Base-by-base conservation (phyloP, 2,113 vertebrate genomes). In the Lethenteron camtschaticum region DNA sequence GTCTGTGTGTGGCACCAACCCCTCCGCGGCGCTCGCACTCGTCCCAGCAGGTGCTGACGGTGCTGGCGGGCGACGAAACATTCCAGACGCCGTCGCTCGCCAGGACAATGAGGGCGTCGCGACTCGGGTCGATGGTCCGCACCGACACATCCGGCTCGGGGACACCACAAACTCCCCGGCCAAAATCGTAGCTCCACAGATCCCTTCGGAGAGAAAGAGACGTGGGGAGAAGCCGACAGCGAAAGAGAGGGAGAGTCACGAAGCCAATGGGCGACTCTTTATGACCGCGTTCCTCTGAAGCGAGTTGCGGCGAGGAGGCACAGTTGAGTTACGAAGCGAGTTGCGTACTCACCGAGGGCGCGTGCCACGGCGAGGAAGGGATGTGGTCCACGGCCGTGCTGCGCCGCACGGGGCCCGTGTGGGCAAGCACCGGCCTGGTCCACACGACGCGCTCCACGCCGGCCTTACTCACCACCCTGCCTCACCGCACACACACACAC, bases 111-210 rank as follows among this genome's bases (percentile, higher is more conserved):
- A 90, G 95, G 70, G 82, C 89, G 79, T 96, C 91, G 58, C 82
- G 84, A 74, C 83, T 86, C 55, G 88, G 87, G 72, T 96, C 89
- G 1, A 99, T 83, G 9, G 85, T 90, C 76, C 95, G 87, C 69
- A 96, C 87, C 0, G 87, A 90, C 16, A 88, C 96, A 72, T 99
- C 94, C 1, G 94, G 94, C 74, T 95, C 92, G 1, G 94, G 9
- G 92, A 96, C 69, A 99, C 94, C 2, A 99, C 88, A 79, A 99
- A 96, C 68, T 96, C 86, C 18, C 94, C 89, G 95, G 82, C 94
- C 96, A 81, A 99, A 99, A 73, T 99, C 88, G 0, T 99, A 99
- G 78, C 94, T 99, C 94, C 94, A 99, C 56, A 99, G 81, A 71
- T 96, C 92, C 92, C 92, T 96, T 71, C 60, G 0, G 55, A 57